Percentiles rank a stretch among this genome's conserved stretches.
These are phyloP conservation scores for Astropecten irregularis DNA, from an alignment of 53 echinoderm and acorn worm genomes.

Conservation along the genomic window DNA sequence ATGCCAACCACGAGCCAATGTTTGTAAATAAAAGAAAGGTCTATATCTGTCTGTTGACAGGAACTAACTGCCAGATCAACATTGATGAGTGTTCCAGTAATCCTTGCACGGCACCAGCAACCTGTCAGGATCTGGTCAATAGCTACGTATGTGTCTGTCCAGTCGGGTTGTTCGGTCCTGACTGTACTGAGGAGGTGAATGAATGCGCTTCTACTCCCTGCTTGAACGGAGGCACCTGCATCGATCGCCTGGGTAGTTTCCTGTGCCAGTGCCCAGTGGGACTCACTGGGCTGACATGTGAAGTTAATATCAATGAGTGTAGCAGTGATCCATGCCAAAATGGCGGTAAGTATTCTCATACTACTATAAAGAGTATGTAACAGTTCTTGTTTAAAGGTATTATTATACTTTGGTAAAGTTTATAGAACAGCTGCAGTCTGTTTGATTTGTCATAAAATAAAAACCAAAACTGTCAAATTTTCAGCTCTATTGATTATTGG, in stretches of 20 bases:
- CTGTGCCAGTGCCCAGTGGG: constrained; percentile 22
- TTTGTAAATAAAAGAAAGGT: too few species aligned
- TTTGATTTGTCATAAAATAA: too few species aligned
- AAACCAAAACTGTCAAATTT: too few species aligned
- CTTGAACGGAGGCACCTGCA: constrained; percentile 37
- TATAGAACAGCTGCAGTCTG: too few species aligned
- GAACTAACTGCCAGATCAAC: constrained; percentile 22
- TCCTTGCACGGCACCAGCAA: constrained; percentile 16
- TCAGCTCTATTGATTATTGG: too few species aligned
- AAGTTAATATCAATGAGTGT: constrained; percentile 67
- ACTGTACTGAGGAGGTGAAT: constrained; percentile 19
- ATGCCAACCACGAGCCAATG: too few species aligned
- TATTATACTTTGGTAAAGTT: too few species aligned
- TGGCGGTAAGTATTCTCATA: constrained; percentile 40
- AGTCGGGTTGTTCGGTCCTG: constrained; percentile 20
- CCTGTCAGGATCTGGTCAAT: constrained; percentile 34
- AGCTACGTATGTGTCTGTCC: constrained; percentile 43
- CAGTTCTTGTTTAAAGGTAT: too few species aligned
- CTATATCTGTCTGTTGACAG: not conserved
- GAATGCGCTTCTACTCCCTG: constrained; percentile 40
- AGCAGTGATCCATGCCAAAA: constrained; percentile 59
- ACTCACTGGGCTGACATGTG: constrained; percentile 42
- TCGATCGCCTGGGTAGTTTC: constrained; percentile 8
- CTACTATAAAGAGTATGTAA: too few species aligned
- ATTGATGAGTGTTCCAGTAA: constrained; percentile 44